Evolutionary conservation across 64 coral and sea anemone species (phyloP), one percentile per base, ranked within the genome.

Genomic region (Montipora capricornis): DNA sequence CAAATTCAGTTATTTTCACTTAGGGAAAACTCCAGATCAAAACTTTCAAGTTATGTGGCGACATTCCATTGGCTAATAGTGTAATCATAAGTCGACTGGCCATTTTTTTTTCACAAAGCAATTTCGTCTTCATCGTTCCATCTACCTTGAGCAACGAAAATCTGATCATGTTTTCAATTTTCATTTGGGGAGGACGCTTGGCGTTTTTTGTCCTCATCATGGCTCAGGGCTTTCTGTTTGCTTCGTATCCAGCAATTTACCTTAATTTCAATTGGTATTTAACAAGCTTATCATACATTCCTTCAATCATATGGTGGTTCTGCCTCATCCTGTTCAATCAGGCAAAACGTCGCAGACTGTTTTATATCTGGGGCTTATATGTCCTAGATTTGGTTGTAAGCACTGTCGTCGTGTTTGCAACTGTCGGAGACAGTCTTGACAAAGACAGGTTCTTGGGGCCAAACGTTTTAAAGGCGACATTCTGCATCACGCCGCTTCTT

Each of bases 401-500:
- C n/a, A n/a, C n/a, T n/a, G n/a, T n/a, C n/a, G n/a, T n/a, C 26
- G 67, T 12, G 7, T 67, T 47, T 49, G 45, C 13, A 6, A 5
- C 67, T 19, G 44, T 44, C 19, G 80, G 53, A 51, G 57, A 95
- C 16, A 84, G 74, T 4, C 87, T 96, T 5, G 87, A 93, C n/a
- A 90, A 73, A 12, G 29, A 69, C 0, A 82, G 50, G 5, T 78
- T 84, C 26, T 88, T 96, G 70, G 80, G 95, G 2, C 91, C 87
- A 5, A 96, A 89, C 51, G 5, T 15, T 8, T 68, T 96, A 16
- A 90, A 86, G 62, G 49, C 49, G 2, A 85, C 74, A 0, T 13
- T 93, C n/a, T 96, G 90, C 15, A 6, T 92, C 4, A 47, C 79
- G 2, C 87, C 86, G 6, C 61, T 66, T 6, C 53, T 93, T 20